Percentiles rank a stretch among this genome's conserved stretches.
Evolutionary conservation across 1,140 invertebrate genomes (phyloP).

Genomic region (Drosophila auraria): DNA sequence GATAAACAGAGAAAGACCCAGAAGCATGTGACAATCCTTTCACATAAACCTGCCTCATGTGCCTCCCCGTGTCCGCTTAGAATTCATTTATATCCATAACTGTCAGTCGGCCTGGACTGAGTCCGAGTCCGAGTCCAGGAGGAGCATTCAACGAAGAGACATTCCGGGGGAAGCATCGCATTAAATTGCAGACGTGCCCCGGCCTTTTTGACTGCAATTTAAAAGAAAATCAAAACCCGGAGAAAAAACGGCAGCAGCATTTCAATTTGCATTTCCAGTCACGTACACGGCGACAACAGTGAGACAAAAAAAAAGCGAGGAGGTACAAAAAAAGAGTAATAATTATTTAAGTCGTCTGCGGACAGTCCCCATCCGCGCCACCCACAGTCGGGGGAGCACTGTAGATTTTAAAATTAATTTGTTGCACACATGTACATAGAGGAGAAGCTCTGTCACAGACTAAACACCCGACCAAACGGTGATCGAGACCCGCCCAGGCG

Average conservation of each 20-base stretch:
- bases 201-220: slow-evolving; percentile 54
- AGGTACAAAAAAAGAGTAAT: slow-evolving; percentile 28
- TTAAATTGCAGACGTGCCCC: slow-evolving; percentile 63
- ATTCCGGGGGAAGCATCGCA: slow-evolving; percentile 21
- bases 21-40: slow-evolving; percentile 33
- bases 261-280: slow-evolving; percentile 60
- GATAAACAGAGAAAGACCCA: background rate
- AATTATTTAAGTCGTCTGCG: slow-evolving; percentile 28
- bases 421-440: slow-evolving; percentile 21
- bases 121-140: background rate
- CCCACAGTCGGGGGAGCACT: slow-evolving; percentile 3
- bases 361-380: background rate
- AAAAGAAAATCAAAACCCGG: slow-evolving; percentile 58
- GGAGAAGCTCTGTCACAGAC: slow-evolving; percentile 22
- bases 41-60: slow-evolving; percentile 13
- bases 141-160: slow-evolving; percentile 24
- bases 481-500: slow-evolving; percentile 24
- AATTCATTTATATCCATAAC: slow-evolving; percentile 27
- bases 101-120: slow-evolving; percentile 11
- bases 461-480: slow-evolving; percentile 3
- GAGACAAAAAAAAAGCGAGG: slow-evolving; percentile 28
- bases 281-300: slow-evolving; percentile 46
- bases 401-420: slow-evolving; percentile 57
- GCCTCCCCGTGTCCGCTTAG: slow-evolving; percentile 11
- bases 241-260: slow-evolving; percentile 29